Percentiles rank a stretch among this genome's conserved stretches.
Conservation (phyloP, 2,113 vertebrate genomes). For the Toxotes chatareus region DNA sequence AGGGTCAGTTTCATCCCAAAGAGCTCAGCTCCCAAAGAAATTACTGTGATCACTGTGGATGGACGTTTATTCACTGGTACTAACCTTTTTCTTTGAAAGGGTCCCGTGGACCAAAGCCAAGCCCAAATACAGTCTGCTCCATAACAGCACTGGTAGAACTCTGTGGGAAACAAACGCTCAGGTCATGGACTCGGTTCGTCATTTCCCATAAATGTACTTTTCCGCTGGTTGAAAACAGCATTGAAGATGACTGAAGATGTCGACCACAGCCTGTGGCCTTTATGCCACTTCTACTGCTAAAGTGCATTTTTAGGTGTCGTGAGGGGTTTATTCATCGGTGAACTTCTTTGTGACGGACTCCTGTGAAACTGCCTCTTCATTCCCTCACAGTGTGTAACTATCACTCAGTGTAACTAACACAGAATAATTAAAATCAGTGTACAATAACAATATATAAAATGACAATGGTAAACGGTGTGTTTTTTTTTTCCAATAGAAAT, state of each 20-base stretch:
- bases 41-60: conserved; percentile 2
- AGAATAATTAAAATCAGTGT: no score
- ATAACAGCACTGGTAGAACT: conserved; percentile 38
- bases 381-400: not conserved
- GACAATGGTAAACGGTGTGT: no score
- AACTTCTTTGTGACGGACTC: conserved; percentile 3
- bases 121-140: conserved; percentile 14
- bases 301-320: conserved; percentile 39
- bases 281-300: not conserved
- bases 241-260: conserved; percentile 51
- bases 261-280: conserved; percentile 10
- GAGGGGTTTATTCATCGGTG: conserved; percentile 24
- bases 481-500: no score
- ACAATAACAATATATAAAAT: no score
- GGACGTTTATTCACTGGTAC: conserved; percentile 21
- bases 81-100: conserved; percentile 34
- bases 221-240: conserved; percentile 42
- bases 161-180: conserved; percentile 36
- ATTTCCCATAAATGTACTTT: conserved; percentile 46
- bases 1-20: not conserved
- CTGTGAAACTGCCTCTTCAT: not conserved
- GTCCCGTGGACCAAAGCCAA: conserved; percentile 54
- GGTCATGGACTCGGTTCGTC: conserved; percentile 57
- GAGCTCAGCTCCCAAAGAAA: not conserved
- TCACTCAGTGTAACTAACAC: not conserved